Conservation (phyloP, 2,797 vertebrate species). For the Netta rufina region DNA sequence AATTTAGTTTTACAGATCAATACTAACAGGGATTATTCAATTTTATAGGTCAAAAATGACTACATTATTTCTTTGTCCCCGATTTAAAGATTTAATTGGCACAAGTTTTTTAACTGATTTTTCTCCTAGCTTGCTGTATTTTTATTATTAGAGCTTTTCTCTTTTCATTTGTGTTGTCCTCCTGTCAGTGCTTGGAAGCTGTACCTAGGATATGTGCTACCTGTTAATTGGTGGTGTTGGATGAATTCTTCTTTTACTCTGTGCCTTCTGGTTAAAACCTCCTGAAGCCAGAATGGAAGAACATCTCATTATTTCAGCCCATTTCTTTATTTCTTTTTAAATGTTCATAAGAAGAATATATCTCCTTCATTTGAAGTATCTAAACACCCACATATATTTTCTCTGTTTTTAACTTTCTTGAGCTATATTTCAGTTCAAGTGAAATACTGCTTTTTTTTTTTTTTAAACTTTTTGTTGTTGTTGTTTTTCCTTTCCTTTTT, state of each 20-base stretch:
- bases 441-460: background rate
- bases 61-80: background rate
- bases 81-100: background rate
- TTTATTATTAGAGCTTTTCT: background rate
- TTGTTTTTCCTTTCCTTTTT: no score
- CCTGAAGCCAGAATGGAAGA: background rate
- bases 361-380: background rate
- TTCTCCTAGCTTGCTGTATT: background rate
- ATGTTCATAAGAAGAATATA: background rate
- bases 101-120: background rate
- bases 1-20: background rate
- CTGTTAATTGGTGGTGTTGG: background rate
- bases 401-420: background rate
- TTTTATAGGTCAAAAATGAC: background rate
- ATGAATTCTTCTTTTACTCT: background rate
- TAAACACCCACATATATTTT: background rate
- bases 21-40: background rate
- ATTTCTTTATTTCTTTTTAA: background rate
- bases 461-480: background rate
- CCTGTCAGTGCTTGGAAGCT: background rate
- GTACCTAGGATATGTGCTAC: accelerated
- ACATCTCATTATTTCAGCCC: background rate
- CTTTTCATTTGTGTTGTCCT: background rate
- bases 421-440: background rate
- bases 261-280: background rate